These are phyloP conservation scores for Sprattus sprattus DNA, from an alignment of 2,113 vertebrate genomes.

Conservation along the genomic window DNA sequence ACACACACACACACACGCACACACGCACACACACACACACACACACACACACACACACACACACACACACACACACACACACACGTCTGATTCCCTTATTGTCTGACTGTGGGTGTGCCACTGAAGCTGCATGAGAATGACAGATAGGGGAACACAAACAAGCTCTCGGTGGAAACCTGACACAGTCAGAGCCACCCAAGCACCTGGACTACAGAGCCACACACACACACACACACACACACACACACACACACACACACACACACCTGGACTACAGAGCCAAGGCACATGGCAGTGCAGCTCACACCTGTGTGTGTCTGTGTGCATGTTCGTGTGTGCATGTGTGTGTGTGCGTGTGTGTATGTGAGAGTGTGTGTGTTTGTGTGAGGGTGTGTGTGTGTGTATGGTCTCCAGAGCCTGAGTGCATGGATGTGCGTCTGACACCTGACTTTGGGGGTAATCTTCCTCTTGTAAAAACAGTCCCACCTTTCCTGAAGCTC, in stretches of 20 bases:
- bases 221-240: too few species aligned
- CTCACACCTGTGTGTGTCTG: not conserved
- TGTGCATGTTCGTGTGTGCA: not conserved
- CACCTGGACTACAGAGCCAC: not conserved
- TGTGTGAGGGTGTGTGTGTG: slow-evolving; percentile 18
- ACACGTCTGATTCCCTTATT: not conserved
- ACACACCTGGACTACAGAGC: not conserved
- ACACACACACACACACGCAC: not conserved
- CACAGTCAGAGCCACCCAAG: not conserved
- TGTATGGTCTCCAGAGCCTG: not conserved
- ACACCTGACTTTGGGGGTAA: not conserved
- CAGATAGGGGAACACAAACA: not conserved
- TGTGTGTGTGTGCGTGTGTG: not conserved
- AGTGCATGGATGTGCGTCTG: not conserved
- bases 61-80: not conserved
- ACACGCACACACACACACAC: not conserved
- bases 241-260: not conserved
- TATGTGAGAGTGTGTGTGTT: slow-evolving; percentile 19
- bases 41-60: not conserved
- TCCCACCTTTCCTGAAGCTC: slow-evolving; percentile 12
- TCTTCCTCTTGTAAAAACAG: slow-evolving; percentile 18
- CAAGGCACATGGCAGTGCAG: not conserved
- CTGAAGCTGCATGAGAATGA: not conserved
- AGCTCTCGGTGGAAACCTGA: not conserved
- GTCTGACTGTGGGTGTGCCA: not conserved